A percentile compares a stretch with the other conserved stretches of the same genome.
phyloP scores from a whole-genome alignment of 2,797 vertebrate genomes.

The Moxostoma hubbsi region DNA sequence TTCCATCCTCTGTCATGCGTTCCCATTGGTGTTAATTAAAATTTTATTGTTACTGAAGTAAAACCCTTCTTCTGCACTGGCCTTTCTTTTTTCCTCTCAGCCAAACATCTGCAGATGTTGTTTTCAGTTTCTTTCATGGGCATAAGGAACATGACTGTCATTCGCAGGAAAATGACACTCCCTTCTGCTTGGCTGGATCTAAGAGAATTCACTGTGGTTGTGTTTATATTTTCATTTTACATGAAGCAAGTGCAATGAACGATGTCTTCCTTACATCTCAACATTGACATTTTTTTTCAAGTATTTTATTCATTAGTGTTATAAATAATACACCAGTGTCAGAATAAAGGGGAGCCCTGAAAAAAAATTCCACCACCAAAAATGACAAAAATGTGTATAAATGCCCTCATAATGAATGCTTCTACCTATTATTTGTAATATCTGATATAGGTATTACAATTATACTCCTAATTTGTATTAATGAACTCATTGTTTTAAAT shows the following conservation, averaged over 20 bases:
- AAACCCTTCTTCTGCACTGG: conserved; percentile 51
- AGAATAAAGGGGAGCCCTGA: too few species aligned
- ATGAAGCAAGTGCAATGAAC: not conserved
- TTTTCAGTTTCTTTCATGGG: conserved; percentile 50
- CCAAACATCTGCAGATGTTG: conserved; percentile 55
- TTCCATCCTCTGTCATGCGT: not conserved
- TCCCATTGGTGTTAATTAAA: conserved; percentile 74
- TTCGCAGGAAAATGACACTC: conserved; percentile 30
- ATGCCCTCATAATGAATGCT: too few species aligned
- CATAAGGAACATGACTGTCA: conserved; percentile 35
- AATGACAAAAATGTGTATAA: too few species aligned
- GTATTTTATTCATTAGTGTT: not conserved
- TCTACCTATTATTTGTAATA: too few species aligned
- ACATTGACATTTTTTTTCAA: not conserved
- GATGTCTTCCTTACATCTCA: not conserved
- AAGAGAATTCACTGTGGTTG: conserved; percentile 33
- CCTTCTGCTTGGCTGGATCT: conserved; percentile 15
- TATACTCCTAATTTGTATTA: too few species aligned
- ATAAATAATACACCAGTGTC: not conserved
- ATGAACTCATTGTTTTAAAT: too few species aligned
- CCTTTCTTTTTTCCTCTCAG: conserved; percentile 46
- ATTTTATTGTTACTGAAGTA: conserved; percentile 61
- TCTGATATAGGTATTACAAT: too few species aligned
- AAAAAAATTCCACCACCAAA: too few species aligned
- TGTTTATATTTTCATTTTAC: conserved; percentile 7